Conservation (phyloP, 1,140 invertebrate genomes). For the Harpegnathos saltator region DNA sequence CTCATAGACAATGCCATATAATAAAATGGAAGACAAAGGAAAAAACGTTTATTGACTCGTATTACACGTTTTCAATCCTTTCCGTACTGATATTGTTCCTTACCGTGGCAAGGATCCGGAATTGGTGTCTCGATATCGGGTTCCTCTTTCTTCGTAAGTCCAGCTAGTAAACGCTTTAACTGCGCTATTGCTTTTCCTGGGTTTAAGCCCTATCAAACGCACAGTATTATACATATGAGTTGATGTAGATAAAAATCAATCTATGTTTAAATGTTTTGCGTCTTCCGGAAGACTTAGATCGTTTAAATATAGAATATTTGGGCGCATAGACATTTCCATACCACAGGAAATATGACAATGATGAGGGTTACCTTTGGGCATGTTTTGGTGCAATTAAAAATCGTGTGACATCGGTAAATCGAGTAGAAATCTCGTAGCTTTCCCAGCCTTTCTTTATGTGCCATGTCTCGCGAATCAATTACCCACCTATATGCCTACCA, state of each 20-base stretch:
- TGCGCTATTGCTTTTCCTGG: slow-evolving; percentile 98
- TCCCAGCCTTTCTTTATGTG: slow-evolving; percentile 88
- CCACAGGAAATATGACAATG: background rate
- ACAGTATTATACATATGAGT: slow-evolving; percentile 4
- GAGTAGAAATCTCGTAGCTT: slow-evolving; percentile 90
- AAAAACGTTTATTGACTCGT: slow-evolving; percentile 30
- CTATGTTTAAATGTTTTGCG: background rate
- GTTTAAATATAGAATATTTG: no score
- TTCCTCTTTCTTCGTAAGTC: slow-evolving; percentile 91
- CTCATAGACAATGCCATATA: slow-evolving; percentile 12
- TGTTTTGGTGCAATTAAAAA: slow-evolving; percentile 92
- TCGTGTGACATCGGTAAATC: slow-evolving; percentile 92
- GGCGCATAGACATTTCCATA: background rate
- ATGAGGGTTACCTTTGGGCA: slow-evolving; percentile 90
- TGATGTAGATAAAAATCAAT: slow-evolving; percentile 6
- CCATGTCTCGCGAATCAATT: slow-evolving; percentile 92
- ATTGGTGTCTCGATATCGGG: slow-evolving; percentile 91
- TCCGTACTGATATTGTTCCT: slow-evolving; percentile 52
- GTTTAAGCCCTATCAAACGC: slow-evolving; percentile 92
- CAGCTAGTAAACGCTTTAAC: slow-evolving; percentile 96
- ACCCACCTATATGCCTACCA: slow-evolving; percentile 89
- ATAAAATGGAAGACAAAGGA: slow-evolving; percentile 22
- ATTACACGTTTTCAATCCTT: slow-evolving; percentile 51
- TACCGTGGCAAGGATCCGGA: slow-evolving; percentile 69
- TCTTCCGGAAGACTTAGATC: background rate